These are phyloP conservation scores for Actinia tenebrosa DNA, from an alignment of 64 coral and sea anemone species.

Conservation along the genomic window DNA sequence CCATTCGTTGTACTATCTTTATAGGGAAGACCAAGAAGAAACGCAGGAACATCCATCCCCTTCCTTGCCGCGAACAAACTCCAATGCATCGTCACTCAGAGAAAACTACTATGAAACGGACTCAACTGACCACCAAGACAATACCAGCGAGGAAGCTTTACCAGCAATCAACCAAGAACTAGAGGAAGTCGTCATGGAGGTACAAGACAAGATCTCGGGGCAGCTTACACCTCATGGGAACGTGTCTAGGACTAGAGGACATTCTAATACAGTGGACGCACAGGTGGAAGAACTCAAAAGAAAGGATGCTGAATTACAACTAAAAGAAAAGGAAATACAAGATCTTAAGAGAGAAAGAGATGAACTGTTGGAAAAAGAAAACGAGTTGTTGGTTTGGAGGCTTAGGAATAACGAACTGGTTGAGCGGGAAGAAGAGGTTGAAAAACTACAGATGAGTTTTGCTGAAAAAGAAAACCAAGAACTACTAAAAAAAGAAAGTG, in stretches of 20 bases:
- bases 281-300: constrained; percentile 42
- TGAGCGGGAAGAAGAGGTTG: constrained; percentile 49
- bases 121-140: constrained; percentile 12
- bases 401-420: constrained; percentile 31
- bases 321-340: constrained; percentile 52
- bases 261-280: constrained; percentile 17
- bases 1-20: background rate
- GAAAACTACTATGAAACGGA: constrained; percentile 5
- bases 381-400: constrained; percentile 49
- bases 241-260: constrained; percentile 38
- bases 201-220: constrained; percentile 10
- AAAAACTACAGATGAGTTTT: constrained; percentile 24
- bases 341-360: constrained; percentile 41
- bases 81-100: background rate
- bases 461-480: background rate
- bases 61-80: background rate
- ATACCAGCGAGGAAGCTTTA: constrained; percentile 41
- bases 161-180: constrained; percentile 17
- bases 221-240: constrained; percentile 1
- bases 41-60: background rate
- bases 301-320: constrained; percentile 38
- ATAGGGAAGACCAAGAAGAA: background rate
- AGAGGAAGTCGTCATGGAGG: constrained; percentile 22
- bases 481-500: constrained; percentile 5
- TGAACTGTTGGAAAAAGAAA: constrained; percentile 63